Base-by-base conservation (phyloP, 2,797 vertebrate species). In the Arrhamphus sclerolepis region DNA sequence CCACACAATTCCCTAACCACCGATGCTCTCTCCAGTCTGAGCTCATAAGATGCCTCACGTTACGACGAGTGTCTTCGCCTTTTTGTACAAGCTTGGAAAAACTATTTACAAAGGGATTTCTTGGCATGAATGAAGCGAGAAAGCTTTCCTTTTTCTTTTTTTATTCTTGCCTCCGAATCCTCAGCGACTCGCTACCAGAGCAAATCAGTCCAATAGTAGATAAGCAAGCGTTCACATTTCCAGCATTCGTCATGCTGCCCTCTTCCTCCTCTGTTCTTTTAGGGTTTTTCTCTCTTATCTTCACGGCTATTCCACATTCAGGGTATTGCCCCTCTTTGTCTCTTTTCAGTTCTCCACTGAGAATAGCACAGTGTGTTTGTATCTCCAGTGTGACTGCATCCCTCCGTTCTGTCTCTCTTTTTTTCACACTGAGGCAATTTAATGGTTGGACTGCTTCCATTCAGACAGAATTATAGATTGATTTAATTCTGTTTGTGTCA, bases 181-280 rank as follows among this genome's bases (percentile, higher is more conserved):
- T 80, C 52, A 39, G 58, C 87, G 88, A 90, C 78, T 89, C 84
- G 85, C 73, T 54, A 74, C 80, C 81, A 81, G 60, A 87, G 75
- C 77, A 74, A 83, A 83, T 81, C 73, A 52, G 71, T 66, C 73
- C 58, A 58, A 71, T 20, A 75, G 76, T 55, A 57, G 72, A 77
- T 38, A 28, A 72, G 66, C 70, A 7, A 74, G 61, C 8, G 29
- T 67, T 85, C 72, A 39, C 70, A 64, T 77, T 72, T 73, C 56
- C 49, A 60, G 41, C 34, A 7, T 47, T 66, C 20, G 50, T 72
- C 78, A 78, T 11, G 55, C 65, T 77, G 72, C 67, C 61, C 21
- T 43, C 31, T 58, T 75, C 55, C 19, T 84, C 61, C 72, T 57
- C 78, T 80, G 75, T 70, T 74, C 77, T 58, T 69, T 48, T 73